Percentiles rank a stretch among this genome's conserved stretches.
Evolutionary conservation across 2,888 invertebrate species (phyloP).

Genomic region (Polyommatus iphigenia): DNA sequence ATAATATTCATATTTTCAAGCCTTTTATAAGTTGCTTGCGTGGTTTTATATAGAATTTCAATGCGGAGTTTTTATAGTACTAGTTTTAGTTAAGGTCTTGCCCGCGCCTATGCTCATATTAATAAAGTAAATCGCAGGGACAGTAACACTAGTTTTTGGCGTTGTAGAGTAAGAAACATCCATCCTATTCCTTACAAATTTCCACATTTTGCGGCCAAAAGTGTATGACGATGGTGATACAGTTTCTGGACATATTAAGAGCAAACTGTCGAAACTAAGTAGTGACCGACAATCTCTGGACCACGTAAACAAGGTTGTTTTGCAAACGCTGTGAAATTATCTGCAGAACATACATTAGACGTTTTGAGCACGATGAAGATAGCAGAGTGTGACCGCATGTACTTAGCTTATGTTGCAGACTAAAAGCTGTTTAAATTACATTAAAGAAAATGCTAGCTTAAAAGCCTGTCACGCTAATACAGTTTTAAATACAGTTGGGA

Average conservation of each 20-base stretch:
- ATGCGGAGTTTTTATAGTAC: no score
- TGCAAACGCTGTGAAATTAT: neutral
- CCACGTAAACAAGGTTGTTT: slow-evolving; percentile 3
- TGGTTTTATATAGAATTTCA: no score
- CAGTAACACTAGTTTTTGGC: no score
- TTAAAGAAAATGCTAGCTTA: neutral
- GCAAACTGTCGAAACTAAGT: neutral
- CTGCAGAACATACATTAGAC: neutral
- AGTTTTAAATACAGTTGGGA: neutral
- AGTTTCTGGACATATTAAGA: neutral
- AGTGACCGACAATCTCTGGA: neutral
- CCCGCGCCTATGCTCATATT: no score
- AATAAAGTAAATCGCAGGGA: no score
- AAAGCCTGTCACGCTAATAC: neutral
- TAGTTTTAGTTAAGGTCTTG: no score
- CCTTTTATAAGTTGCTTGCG: no score
- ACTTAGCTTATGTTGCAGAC: neutral
- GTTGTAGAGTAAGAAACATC: no score
- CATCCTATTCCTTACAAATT: no score
- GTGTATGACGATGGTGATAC: neutral
- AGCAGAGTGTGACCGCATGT: neutral
- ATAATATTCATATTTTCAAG: no score
- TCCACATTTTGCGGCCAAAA: no score
- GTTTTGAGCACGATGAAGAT: neutral
- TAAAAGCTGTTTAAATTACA: slow-evolving; percentile 22